Evolutionary conservation across 1,140 invertebrate genomes (phyloP), one percentile per base, ranked within the genome.

Genomic region (Drosophila orosa): DNA sequence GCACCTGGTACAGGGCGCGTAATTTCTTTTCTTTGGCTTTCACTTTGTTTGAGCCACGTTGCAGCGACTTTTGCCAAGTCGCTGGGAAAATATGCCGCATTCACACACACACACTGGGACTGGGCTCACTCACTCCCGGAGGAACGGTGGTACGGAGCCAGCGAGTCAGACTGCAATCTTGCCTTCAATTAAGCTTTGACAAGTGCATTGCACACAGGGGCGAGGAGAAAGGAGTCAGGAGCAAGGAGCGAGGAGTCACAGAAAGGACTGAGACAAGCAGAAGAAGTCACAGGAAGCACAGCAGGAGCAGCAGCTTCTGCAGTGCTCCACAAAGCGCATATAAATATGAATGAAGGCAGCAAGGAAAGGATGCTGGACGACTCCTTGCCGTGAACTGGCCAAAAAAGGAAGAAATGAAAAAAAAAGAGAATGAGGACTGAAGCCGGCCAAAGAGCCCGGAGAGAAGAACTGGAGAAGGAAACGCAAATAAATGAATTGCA

Each of bases 131-230:
- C 47, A n/a, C 47, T 39, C 27, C 19, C 27, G 35, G 24, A n/a
- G 57, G 42, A 60, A 60, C 24, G 42, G 54, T 27, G 66, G 22
- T n/a, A 72, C 56, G 19, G 50, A 76, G 73, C 47, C 60, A 74
- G 45, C 60, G 77, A 83, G 61, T 72, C 71, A 69, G 80, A 75
- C 76, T 86, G 84, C 83, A 87, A 85, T 91, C 80, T 90, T 90
- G 90, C 82, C 90, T 91, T 91, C 90, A 91, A 91, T 91, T 91
- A 91, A 91, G 90, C 90, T 90, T 91, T 91, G 90, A 91, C 83
- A 90, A 91, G 90, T 91, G 90, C 90, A 91, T 73, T 80, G 82
- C 79, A 90, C 57, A 78, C 79, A 83, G 65, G 45, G 50, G 47
- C 68, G 31, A 56, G 27, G n/a, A 33, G 56, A 33, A 50, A 15